These are phyloP conservation scores for Unio delphinus DNA, from an alignment of 2,888 invertebrate genomes.

Conservation along the genomic window DNA sequence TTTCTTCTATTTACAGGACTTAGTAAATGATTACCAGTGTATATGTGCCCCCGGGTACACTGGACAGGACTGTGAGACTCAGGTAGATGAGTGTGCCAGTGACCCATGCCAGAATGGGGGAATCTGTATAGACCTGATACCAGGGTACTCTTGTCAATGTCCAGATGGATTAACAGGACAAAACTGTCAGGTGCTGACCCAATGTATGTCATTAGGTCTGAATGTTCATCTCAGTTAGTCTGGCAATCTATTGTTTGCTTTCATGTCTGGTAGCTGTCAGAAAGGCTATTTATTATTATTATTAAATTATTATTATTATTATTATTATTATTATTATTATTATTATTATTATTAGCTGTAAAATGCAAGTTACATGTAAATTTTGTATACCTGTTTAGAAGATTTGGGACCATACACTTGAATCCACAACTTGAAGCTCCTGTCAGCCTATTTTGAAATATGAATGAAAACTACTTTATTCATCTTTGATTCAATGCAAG, in stretches of 20 bases:
- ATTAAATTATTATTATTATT: too few species aligned
- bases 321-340: too few species aligned
- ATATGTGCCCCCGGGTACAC: slow-evolving; percentile 89
- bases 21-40: slow-evolving; percentile 92
- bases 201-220: slow-evolving; percentile 61
- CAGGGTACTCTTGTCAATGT: slow-evolving; percentile 93
- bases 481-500: too few species aligned
- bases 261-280: slow-evolving; percentile 88
- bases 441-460: too few species aligned
- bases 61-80: slow-evolving; percentile 92
- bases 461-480: too few species aligned
- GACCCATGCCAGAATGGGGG: slow-evolving; percentile 92
- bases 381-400: too few species aligned
- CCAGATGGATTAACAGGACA: slow-evolving; percentile 91
- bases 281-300: too few species aligned
- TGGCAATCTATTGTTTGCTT: slow-evolving; percentile 64
- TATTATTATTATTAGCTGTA: too few species aligned
- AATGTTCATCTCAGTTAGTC: too few species aligned
- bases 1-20: slow-evolving; percentile 77
- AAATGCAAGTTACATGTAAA: too few species aligned
- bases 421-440: too few species aligned
- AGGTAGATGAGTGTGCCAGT: slow-evolving; percentile 90
- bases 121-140: slow-evolving; percentile 91
- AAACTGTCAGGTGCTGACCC: slow-evolving; percentile 89
- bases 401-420: too few species aligned